Evolutionary conservation across 2,888 invertebrate genomes (phyloP).

Genomic region (Willowsia nigromaculata): DNA sequence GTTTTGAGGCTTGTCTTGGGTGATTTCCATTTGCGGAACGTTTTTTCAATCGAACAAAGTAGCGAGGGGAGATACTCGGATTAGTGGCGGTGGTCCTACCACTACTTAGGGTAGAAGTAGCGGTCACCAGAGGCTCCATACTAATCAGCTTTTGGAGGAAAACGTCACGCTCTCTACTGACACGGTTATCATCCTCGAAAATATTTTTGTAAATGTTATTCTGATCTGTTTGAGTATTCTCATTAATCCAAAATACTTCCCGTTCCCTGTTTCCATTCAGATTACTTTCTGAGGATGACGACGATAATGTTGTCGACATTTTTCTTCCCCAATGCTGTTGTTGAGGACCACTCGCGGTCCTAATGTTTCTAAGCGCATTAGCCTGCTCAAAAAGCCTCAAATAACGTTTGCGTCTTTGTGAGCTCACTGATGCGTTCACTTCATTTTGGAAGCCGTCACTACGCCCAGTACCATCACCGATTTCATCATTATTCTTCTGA

Average conservation of each 20-base stretch:
- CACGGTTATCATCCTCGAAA: neutral
- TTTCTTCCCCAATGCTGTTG: neutral
- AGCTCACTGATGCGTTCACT: slow-evolving; percentile 20
- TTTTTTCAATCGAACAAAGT: slow-evolving; percentile 15
- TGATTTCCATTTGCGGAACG: slow-evolving; percentile 48
- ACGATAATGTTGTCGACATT: neutral
- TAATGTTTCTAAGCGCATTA: neutral
- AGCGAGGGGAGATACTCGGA: neutral
- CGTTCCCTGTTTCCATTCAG: neutral
- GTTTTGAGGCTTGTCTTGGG: slow-evolving; percentile 7
- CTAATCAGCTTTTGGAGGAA: slow-evolving; percentile 34
- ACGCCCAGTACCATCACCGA: neutral
- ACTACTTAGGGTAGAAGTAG: neutral
- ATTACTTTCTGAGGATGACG: neutral
- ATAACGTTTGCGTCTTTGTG: slow-evolving; percentile 58
- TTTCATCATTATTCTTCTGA: neutral
- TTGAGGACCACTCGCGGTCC: neutral
- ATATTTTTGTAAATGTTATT: slow-evolving; percentile 17
- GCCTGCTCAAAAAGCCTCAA: slow-evolving; percentile 28
- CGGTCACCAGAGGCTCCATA: neutral
- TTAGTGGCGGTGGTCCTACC: neutral
- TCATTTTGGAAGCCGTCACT: slow-evolving; percentile 23
- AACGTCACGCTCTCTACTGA: neutral
- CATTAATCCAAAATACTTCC: neutral
- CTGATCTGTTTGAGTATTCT: neutral